Evolutionary conservation across 1,140 invertebrate genomes (phyloP), one percentile per base, ranked within the genome.

Genomic region (Eciton burchellii): DNA sequence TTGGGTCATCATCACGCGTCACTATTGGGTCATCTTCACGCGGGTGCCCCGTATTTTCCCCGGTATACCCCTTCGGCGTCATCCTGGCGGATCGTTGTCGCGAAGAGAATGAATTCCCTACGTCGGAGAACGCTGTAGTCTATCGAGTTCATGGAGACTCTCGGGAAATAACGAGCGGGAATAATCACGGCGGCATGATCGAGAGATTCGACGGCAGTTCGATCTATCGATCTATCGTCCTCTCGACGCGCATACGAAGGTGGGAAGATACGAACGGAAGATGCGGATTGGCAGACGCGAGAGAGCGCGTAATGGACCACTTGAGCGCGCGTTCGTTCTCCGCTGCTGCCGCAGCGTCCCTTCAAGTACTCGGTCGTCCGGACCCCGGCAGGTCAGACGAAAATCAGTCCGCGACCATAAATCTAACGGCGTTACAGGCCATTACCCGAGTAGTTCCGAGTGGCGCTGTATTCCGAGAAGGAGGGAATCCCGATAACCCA

Each of bases 1-100:
- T 83, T 74, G 72, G 24, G n/a, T n/a, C n/a, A n/a, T n/a, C n/a
- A n/a, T n/a, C n/a, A n/a, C n/a, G n/a, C n/a, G n/a, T n/a, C n/a
- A n/a, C n/a, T n/a, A n/a, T n/a, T n/a, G n/a, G n/a, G n/a, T n/a
- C n/a, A n/a, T n/a, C n/a, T n/a, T n/a, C n/a, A n/a, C n/a, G n/a
- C n/a, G n/a, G 81, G 81, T 87, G 86, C 71, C 82, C 82, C 82
- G 54, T 26, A 60, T 47, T n/a, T 35, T 73, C 41, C 11, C 56
- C 9, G 12, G 3, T 29, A n/a, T 12, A 5, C 19, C 41, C 52
- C 54, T n/a, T 26, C 5, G 45, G 29, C 29, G 21, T 21, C 60
- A 47, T 43, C 29, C 14, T 8, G 21, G 8, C 14, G 6, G 24
- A 29, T 45, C 74, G 68, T 70, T 77, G 74, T 77, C 49, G 43